Percentiles rank a stretch among this genome's conserved stretches.
Conservation (phyloP, 2,888 invertebrate genomes). For the Drosophila greeni region DNA sequence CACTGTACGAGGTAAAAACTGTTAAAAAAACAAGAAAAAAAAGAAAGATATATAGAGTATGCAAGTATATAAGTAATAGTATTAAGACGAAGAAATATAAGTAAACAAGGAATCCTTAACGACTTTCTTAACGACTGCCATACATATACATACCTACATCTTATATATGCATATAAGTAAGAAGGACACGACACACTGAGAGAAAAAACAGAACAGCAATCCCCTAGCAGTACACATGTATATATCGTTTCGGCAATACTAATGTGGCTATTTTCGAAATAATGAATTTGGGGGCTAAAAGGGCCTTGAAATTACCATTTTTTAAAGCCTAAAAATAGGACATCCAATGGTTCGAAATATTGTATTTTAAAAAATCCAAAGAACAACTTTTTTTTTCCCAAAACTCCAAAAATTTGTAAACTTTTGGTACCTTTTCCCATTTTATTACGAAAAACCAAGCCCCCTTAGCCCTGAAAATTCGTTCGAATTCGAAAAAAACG, state of each 20-base stretch:
- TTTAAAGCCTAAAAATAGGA: neutral
- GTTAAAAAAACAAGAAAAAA: slow-evolving; percentile 11
- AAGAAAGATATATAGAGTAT: slow-evolving; percentile 17
- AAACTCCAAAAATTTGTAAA: no score
- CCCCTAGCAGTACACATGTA: slow-evolving; percentile 11
- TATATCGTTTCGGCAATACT: slow-evolving; percentile 15
- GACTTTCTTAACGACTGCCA: slow-evolving; percentile 74
- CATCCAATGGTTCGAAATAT: neutral
- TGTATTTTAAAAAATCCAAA: no score
- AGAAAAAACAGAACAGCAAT: slow-evolving; percentile 11
- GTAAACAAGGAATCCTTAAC: slow-evolving; percentile 68
- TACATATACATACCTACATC: slow-evolving; percentile 51
- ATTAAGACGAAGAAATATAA: slow-evolving; percentile 29
- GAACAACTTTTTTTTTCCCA: no score
- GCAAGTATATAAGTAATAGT: slow-evolving; percentile 39
- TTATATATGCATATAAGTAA: slow-evolving; percentile 39
- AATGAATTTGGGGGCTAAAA: no score
- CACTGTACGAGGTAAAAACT: slow-evolving; percentile 40
- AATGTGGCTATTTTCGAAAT: slow-evolving; percentile 2
- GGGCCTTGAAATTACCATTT: no score
- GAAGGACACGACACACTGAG: slow-evolving; percentile 23
- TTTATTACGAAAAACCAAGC: neutral
- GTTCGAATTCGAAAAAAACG: neutral
- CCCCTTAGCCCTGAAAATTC: neutral
- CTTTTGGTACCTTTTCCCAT: no score